These are phyloP conservation scores for Philonicus albiceps DNA, from an alignment of 2,888 invertebrate genomes.

Conservation along the genomic window DNA sequence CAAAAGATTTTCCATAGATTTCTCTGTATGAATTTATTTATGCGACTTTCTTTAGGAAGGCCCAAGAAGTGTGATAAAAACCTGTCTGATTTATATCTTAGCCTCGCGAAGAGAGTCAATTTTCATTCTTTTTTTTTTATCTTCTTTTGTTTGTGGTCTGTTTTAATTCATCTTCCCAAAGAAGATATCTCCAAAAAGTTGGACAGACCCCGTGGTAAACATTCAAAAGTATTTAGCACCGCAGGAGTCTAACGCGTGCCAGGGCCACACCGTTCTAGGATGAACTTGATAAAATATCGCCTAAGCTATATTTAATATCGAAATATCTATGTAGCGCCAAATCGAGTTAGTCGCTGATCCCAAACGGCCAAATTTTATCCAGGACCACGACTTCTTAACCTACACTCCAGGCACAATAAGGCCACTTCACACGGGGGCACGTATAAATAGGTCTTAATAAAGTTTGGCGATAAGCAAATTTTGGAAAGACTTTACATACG, in stretches of 20 bases:
- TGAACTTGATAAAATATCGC: neutral
- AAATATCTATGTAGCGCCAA: neutral
- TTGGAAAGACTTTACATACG: neutral
- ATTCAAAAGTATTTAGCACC: neutral
- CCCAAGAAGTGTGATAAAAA: slow-evolving; percentile 18
- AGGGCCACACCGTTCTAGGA: neutral
- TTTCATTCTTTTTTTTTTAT: neutral
- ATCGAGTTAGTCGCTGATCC: neutral
- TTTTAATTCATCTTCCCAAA: neutral
- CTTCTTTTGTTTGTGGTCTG: neutral
- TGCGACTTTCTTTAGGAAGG: neutral
- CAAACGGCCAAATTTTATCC: neutral
- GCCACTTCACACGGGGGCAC: neutral
- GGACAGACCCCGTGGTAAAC: neutral
- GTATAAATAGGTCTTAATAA: neutral
- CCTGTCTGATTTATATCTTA: slow-evolving; percentile 19
- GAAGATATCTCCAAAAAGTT: neutral
- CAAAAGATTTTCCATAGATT: slow-evolving; percentile 31
- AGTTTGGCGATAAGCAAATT: neutral
- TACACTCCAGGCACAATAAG: neutral
- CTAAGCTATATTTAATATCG: neutral
- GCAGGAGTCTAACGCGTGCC: neutral
- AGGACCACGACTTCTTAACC: neutral
- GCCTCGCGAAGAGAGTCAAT: neutral
- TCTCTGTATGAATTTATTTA: slow-evolving; percentile 32